Percentiles rank a stretch among this genome's conserved stretches.
Conservation (phyloP, 2,113 vertebrate genomes). For the Notothenia coriiceps region DNA sequence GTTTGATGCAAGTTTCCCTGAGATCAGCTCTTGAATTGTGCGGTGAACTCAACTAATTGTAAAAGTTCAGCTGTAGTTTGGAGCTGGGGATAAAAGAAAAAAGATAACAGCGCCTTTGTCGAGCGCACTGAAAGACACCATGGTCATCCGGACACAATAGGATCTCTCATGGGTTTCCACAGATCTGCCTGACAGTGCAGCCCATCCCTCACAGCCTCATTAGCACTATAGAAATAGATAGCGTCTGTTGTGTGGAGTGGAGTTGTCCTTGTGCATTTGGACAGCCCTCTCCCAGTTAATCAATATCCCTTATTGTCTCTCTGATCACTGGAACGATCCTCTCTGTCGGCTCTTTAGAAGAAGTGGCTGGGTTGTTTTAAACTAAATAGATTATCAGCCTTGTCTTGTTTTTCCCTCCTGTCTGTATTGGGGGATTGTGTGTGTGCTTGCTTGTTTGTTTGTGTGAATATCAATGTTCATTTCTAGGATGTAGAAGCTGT, state of each 20-base stretch:
- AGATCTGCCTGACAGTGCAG: conserved; percentile 41
- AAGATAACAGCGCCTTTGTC: conserved; percentile 30
- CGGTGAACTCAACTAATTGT: conserved; percentile 5
- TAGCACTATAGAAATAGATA: conserved; percentile 58
- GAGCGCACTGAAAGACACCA: conserved; percentile 13
- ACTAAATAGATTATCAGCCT: conserved; percentile 42
- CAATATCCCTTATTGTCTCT: conserved; percentile 62
- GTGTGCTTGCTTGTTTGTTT: background rate
- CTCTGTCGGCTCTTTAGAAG: conserved; percentile 7
- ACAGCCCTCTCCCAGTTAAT: conserved; percentile 52
- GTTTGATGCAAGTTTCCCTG: background rate
- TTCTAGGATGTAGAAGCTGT: conserved; percentile 9
- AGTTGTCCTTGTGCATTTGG: conserved; percentile 51
- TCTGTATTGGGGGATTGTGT: background rate
- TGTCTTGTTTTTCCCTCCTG: conserved; percentile 6
- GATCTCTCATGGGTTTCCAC: conserved; percentile 38
- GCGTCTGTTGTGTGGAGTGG: conserved; percentile 43
- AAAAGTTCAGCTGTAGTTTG: conserved; percentile 6
- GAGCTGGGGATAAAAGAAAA: conserved; percentile 6
- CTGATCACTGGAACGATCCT: conserved; percentile 49
- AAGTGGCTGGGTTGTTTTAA: conserved; percentile 15
- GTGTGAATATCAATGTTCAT: conserved; percentile 21
- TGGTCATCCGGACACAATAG: conserved; percentile 51
- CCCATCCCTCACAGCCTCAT: conserved; percentile 52
- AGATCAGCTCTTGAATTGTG: background rate